Conservation (phyloP, 2,797 vertebrate species). For the Microctenopoma steveboyesi region DNA sequence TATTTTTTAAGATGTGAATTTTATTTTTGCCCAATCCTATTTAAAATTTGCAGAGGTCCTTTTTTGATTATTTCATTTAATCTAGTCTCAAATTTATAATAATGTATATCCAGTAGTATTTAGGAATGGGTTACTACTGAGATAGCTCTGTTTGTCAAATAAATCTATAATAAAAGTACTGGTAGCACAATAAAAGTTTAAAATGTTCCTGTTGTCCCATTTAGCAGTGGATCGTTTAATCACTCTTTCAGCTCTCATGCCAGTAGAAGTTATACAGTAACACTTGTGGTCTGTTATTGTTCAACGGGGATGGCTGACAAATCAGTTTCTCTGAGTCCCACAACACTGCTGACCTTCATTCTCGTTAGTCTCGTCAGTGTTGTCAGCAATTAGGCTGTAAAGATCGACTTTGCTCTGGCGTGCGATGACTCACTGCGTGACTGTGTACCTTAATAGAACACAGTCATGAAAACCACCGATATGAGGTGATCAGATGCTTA, state of each 20-base stretch:
- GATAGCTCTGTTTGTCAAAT: neutral
- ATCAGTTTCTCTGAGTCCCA: conserved; percentile 1
- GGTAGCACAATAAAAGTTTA: neutral
- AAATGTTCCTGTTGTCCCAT: neutral
- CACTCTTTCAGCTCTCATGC: neutral
- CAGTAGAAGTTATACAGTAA: conserved; percentile 6
- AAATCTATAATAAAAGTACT: neutral
- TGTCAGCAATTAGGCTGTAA: conserved; percentile 32
- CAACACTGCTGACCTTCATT: conserved; percentile 6
- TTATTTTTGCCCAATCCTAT: neutral
- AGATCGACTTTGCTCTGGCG: conserved; percentile 7
- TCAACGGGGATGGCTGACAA: conserved; percentile 11
- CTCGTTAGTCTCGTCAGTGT: conserved; percentile 19
- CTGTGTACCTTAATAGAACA: conserved; percentile 5
- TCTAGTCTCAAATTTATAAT: neutral
- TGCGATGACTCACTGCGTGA: conserved; percentile 51
- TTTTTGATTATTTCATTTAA: neutral
- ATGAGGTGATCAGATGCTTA: neutral
- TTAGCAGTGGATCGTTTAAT: neutral
- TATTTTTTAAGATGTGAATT: neutral
- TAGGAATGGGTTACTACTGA: neutral
- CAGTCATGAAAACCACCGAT: neutral
- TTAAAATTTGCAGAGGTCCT: neutral
- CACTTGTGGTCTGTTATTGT: neutral
- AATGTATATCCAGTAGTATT: neutral